Percentiles rank a stretch among this genome's conserved stretches.
These are phyloP conservation scores for Sebastolobus altivelis DNA, from an alignment of 2,797 vertebrate species.

Conservation along the genomic window DNA sequence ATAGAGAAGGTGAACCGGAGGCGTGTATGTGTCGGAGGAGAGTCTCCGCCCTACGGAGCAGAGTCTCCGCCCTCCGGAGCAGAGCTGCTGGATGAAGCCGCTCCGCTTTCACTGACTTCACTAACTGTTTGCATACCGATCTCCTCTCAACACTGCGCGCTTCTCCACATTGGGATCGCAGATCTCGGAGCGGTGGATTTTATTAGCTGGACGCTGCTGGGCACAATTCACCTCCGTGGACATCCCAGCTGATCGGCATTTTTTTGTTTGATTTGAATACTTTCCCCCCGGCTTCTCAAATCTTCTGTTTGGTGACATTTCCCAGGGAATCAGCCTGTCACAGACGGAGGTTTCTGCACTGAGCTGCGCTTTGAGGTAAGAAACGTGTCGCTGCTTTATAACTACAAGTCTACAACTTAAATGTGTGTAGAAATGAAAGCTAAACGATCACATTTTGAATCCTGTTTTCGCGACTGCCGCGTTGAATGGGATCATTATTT, in stretches of 20 bases:
- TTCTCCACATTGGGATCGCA: slow-evolving; percentile 58
- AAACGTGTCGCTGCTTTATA: slow-evolving; percentile 26
- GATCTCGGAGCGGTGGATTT: slow-evolving; percentile 74
- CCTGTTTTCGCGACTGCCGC: background rate
- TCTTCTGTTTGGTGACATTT: slow-evolving; percentile 40
- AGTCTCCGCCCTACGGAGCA: slow-evolving; percentile 71
- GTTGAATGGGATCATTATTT: slow-evolving; percentile 24
- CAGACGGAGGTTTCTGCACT: slow-evolving; percentile 51
- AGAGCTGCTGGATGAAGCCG: slow-evolving; percentile 60
- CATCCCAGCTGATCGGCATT: slow-evolving; percentile 42
- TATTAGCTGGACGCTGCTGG: slow-evolving; percentile 54
- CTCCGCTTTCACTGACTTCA: slow-evolving; percentile 65
- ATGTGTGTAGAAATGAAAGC: background rate
- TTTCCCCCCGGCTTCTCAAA: slow-evolving; percentile 19
- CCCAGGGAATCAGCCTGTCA: slow-evolving; percentile 38
- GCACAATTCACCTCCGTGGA: slow-evolving; percentile 46
- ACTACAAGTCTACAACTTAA: slow-evolving; percentile 38
- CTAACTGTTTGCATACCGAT: slow-evolving; percentile 74
- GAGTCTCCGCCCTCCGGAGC: slow-evolving; percentile 20
- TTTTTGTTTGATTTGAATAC: background rate
- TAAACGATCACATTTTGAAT: background rate
- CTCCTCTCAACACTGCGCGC: slow-evolving; percentile 58
- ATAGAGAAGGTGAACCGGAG: slow-evolving; percentile 47
- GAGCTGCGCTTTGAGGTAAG: slow-evolving; percentile 77
- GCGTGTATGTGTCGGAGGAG: slow-evolving; percentile 51